Evolutionary conservation across 2,113 vertebrate species (phyloP), one percentile per base, ranked within the genome.

Genomic region (Ammodytes marinus): DNA sequence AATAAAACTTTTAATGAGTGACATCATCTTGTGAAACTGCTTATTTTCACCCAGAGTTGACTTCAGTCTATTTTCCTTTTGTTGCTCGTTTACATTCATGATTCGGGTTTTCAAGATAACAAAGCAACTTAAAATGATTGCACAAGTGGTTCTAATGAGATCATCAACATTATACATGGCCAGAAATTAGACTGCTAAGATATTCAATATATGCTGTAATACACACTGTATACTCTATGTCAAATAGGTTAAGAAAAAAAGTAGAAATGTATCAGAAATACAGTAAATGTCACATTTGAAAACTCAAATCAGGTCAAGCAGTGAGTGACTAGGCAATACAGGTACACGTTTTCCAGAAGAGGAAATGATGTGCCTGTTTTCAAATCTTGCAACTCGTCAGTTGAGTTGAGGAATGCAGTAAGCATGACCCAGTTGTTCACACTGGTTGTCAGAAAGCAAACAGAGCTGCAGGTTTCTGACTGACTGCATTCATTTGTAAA

Each of bases 1-100:
- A 91, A 88, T 91, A 84, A 92, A 91, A 69, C 9, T 13, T 79
- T 66, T 67, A 17, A 10, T 42, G 59, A 5, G 13, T 49, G 0
- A 69, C 39, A 42, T 35, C 11, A 1, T 63, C 9, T 63, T 73
- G 4, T 84, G 3, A 42, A 35, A 3, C 50, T 54, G 54, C 5
- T 9, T 54, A 0, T 74, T 72, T 77, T 80, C 69, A 27, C 27
- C 27, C 37, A 17, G 1, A 35, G 4, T 8, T 46, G 27, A 27
- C 27, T 50, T 5, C 46, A 12, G 2, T 35, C 1, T 42, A 2
- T 46, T 65, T 15, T 9, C 27, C 27, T 27, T 45, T 45, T 19
- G 11, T 14, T 40, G 10, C 1, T 55, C 27, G 4, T 46, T 58
- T 45, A 55, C 45, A 2, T 53, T 53, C 7, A 64, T 4, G 54